Percentiles rank a stretch among this genome's conserved stretches.
Conservation (phyloP, 2,113 vertebrate species). For the Ardeotis arabs region DNA sequence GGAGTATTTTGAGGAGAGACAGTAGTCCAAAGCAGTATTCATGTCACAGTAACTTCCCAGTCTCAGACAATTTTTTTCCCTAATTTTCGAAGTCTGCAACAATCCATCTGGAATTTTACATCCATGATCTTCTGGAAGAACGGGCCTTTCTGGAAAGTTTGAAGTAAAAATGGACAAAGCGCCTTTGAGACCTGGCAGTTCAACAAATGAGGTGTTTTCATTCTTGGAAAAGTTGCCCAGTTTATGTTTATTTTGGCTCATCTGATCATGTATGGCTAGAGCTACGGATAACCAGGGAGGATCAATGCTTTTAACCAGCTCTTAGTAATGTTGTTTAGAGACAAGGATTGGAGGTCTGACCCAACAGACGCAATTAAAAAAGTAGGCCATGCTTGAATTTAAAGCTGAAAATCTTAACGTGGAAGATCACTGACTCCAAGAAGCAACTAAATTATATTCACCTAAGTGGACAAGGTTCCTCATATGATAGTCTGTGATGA, state of each 20-base stretch:
- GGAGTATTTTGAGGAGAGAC: neutral
- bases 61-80: neutral
- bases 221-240: constrained; percentile 46
- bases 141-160: constrained; percentile 37
- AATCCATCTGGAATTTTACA: constrained; percentile 60
- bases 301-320: constrained; percentile 47
- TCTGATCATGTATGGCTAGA: neutral
- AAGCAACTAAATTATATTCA: neutral
- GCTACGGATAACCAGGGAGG: neutral
- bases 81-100: constrained; percentile 12
- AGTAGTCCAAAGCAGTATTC: neutral
- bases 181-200: constrained; percentile 51
- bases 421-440: neutral
- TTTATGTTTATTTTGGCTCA: constrained; percentile 58
- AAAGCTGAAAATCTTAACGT: neutral
- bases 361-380: neutral
- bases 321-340: neutral
- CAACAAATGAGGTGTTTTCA: constrained; percentile 66
- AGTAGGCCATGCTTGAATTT: neutral
- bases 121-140: constrained; percentile 34
- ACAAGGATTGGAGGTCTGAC: neutral
- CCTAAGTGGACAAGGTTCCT: neutral
- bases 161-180: constrained; percentile 55
- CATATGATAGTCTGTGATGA: neutral
- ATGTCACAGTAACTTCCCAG: neutral